Base-by-base conservation (phyloP, 2,888 invertebrate species). In the Drosophila aldrichi region DNA sequence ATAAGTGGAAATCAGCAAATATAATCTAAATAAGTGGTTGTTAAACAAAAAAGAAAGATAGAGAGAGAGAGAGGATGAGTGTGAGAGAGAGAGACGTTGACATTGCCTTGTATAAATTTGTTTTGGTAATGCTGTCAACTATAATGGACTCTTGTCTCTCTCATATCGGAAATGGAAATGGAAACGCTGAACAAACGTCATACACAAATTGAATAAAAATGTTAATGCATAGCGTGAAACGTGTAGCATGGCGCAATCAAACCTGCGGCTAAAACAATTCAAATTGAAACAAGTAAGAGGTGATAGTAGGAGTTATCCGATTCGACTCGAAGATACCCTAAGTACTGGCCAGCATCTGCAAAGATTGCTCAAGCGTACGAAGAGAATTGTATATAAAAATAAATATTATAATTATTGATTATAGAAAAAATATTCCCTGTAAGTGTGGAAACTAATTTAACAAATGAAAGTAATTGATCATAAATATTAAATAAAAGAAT, bases 1-100 rank as follows among this genome's bases (percentile, higher is more conserved):
- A 84, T 84, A 87, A 87, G 85, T 87, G 89, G 89, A 84, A 87
- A 87, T 87, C 90, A 87, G 85, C 85, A 87, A 90, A 90, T 90
- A 89, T 91, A 90, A 89, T 89, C 91, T 78, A 81, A 82, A 90
- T 91, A 91, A 89, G 89, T 89, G 91, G 83, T 91, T 89, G 89
- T 89, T 89, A 91, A 89, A 89, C 91, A 90, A 81, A 79, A 76
- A 77, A 22, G 20, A 22, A 22, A 22, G n/a, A n/a, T 8, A 43
- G 10, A 22, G 44, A 41, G 9, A 3, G 40, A 41, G 48, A 62
- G 55, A 32, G 56, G 61, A 34, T 18, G 60, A 48, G 38, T 40
- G 46, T 54, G 22, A 25, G 25, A 7, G 48, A 54, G 48, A 10
- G 52, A 43, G 60, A 29, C 72, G 74, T 70, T 81, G 79, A 76